Conservation (phyloP, 2,888 invertebrate genomes). For the Drosophila aldrichi region DNA sequence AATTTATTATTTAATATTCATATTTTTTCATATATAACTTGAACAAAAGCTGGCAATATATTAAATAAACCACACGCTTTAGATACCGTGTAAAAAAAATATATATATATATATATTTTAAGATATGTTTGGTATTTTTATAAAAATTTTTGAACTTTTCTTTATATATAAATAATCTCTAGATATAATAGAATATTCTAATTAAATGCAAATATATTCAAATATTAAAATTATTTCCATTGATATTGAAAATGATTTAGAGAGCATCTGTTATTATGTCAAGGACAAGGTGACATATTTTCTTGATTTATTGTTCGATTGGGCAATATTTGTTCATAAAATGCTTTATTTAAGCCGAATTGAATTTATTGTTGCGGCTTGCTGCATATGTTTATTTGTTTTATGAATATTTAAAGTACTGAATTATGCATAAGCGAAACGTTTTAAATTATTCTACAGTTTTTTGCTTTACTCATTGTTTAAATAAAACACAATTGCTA, state of each 20-base stretch:
- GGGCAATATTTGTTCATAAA: constrained; percentile 55
- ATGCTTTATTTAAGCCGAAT: constrained; percentile 51
- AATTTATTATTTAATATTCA: background rate
- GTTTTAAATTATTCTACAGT: constrained; percentile 36
- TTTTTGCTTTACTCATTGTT: background rate
- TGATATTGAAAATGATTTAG: background rate
- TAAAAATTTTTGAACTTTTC: background rate
- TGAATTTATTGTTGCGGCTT: constrained; percentile 12
- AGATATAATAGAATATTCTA: no score
- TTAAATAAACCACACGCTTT: background rate
- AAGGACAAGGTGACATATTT: background rate
- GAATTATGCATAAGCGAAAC: constrained; percentile 41
- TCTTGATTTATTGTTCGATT: constrained; percentile 46
- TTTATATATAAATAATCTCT: background rate
- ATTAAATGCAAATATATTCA: no score
- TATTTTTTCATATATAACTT: background rate
- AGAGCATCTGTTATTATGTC: background rate
- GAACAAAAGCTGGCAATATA: background rate
- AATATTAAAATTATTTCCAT: no score
- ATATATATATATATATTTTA: no score
- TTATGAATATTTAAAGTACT: constrained; percentile 23
- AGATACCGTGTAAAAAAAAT: background rate
- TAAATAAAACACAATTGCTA: constrained; percentile 31
- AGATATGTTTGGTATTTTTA: no score
- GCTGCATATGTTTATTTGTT: constrained; percentile 30